Evolutionary conservation across 2,888 invertebrate species (phyloP).

Genomic region (Silvanus unidentatus): DNA sequence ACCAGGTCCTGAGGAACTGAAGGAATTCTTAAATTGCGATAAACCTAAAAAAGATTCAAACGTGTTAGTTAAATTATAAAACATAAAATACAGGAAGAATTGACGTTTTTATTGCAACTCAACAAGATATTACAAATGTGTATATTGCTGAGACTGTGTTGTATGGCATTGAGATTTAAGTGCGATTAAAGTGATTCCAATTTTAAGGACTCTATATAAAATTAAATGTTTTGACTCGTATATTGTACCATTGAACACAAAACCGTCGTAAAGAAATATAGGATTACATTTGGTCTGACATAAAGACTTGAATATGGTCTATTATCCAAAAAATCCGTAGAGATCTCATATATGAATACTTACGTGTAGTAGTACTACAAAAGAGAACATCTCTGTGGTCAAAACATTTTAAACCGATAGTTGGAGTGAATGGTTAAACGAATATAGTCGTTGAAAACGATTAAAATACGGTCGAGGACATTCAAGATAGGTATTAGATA

Average conservation of each 20-base stretch:
- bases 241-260: slow-evolving; percentile 2
- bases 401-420: slow-evolving; percentile 46
- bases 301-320: slow-evolving; percentile 41
- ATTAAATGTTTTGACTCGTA: slow-evolving; percentile 33
- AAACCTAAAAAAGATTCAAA: slow-evolving; percentile 52
- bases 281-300: slow-evolving; percentile 39
- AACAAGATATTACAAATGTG: too few relatives aligned
- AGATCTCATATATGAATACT: slow-evolving; percentile 21
- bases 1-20: slow-evolving; percentile 59
- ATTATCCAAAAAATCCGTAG: slow-evolving; percentile 41
- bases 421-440: slow-evolving; percentile 11
- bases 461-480: slow-evolving; percentile 20
- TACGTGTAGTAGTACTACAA: slow-evolving; percentile 23
- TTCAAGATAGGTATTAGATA: slow-evolving; percentile 25
- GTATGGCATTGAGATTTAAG: too few relatives aligned
- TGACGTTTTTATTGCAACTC: too few relatives aligned
- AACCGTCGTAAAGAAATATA: slow-evolving; percentile 5
- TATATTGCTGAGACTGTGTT: too few relatives aligned
- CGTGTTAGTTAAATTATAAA: neutral
- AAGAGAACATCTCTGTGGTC: slow-evolving; percentile 37
- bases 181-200: too few relatives aligned
- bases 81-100: too few relatives aligned
- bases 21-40: slow-evolving; percentile 61
- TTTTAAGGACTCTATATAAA: slow-evolving; percentile 23
- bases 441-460: slow-evolving; percentile 24